Evolutionary conservation across 2,113 vertebrate species (phyloP), one percentile per base, ranked within the genome.

Genomic region (Cyanoramphus novaezelandiae): DNA sequence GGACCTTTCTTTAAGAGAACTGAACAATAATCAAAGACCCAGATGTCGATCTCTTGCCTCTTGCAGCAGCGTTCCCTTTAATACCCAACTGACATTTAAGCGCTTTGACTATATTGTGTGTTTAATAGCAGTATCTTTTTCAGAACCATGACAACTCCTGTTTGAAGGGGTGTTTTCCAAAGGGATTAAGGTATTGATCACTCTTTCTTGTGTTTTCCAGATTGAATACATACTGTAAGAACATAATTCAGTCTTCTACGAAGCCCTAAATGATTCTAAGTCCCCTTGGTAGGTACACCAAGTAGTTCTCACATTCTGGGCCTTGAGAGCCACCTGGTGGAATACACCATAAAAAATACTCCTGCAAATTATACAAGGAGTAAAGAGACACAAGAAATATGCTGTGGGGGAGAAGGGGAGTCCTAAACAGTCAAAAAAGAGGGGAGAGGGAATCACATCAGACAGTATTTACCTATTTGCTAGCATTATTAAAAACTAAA

Each of bases 241-340:
- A 63, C 8, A 14, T 2, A 39, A 69, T 39, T 31, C 35, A 15
- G 17, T 57, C 29, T 79, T 39, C 29, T 21, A 1, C 25, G 20
- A 29, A 20, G 37, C 24, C 21, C 28, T 25, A 20, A 33, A 7
- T 16, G 63, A 46, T 65, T 59, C 31, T 50, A 53, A 41, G 31
- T 27, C 17, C 80, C 88, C 64, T 5, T 67, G 52, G 15, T 68
- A 85, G 76, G 75, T 92, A 23, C 31, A 27, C 0, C 0, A 41
- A 83, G 49, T 1, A 53, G 37, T 11, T 64, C 39, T 87, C 23
- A 31, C 90, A 92, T 88, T 59, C 90, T 85, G 95, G 60, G 93
- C 84, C 93, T 97, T 96, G 97, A 97, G 97, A 96, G 97, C 97
- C 97, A 97, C 95, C 97, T 97, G 95, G 95, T 97, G 97, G 97